A percentile compares a stretch with the other conserved stretches of the same genome.
These are phyloP conservation scores for Eleutherodactylus coqui DNA, from an alignment of 2,797 vertebrate species.

Conservation along the genomic window DNA sequence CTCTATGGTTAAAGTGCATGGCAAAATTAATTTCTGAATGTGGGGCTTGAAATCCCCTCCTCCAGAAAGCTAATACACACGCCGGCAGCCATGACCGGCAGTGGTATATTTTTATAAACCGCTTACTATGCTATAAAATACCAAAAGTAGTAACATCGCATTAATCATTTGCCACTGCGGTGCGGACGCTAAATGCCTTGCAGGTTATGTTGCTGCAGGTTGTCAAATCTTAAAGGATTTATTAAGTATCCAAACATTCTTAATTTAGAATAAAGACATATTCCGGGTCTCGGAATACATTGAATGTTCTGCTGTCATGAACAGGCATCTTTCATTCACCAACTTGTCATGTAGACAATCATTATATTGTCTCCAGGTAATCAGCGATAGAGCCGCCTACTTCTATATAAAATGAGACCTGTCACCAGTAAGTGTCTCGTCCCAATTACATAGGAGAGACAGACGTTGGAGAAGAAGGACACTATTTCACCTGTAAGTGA, in stretches of 20 bases:
- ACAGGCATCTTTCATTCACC: neutral
- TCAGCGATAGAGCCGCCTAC: neutral
- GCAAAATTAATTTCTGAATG: too few species aligned
- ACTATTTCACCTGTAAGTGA: conserved; percentile 11
- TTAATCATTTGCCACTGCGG: too few species aligned
- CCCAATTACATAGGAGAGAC: neutral
- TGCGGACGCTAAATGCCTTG: too few species aligned
- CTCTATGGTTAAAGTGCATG: too few species aligned
- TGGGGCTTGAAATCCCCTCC: too few species aligned
- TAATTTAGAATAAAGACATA: neutral
- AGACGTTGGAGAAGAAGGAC: neutral
- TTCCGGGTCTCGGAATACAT: neutral
- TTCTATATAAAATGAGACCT: neutral
- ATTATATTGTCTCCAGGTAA: neutral
- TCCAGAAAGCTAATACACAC: too few species aligned
- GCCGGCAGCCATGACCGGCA: too few species aligned
- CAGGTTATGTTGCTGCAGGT: too few species aligned
- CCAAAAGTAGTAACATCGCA: too few species aligned
- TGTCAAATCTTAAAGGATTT: too few species aligned
- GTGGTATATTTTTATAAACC: too few species aligned
- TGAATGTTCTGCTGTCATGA: conserved; percentile 4
- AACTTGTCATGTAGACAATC: neutral
- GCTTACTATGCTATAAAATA: too few species aligned
- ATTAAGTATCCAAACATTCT: neutral
- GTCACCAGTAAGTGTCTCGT: neutral